Conservation (phyloP, 2,888 invertebrate species). For the Athetis lepigone region DNA sequence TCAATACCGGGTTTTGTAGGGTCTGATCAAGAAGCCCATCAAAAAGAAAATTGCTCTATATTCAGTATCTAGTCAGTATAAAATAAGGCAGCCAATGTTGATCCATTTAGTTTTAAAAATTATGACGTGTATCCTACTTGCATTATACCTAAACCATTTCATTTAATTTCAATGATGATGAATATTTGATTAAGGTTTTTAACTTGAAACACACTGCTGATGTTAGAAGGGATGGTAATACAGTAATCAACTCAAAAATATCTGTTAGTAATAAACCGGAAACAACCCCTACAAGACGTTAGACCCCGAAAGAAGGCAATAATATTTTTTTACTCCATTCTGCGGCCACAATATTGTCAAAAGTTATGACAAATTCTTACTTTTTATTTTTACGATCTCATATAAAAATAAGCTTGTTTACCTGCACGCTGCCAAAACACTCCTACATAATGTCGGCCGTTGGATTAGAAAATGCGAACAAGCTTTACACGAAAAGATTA, state of each 20-base stretch:
- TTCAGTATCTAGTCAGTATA: no score
- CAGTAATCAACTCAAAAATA: not conserved
- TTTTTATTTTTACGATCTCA: conserved; percentile 37
- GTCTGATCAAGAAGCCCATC: no score
- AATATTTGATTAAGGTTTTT: no score
- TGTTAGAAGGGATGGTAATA: no score
- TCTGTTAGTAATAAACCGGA: conserved; percentile 7
- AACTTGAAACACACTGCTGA: no score
- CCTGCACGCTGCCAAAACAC: conserved; percentile 44
- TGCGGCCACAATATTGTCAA: conserved; percentile 22
- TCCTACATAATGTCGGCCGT: conserved; percentile 18
- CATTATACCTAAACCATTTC: no score
- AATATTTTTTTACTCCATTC: conserved; percentile 18
- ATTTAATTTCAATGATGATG: no score
- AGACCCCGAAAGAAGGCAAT: not conserved
- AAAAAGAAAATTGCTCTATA: no score
- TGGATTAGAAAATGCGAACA: conserved; percentile 24
- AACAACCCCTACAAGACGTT: not conserved
- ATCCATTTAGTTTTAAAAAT: no score
- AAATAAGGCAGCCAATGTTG: no score
- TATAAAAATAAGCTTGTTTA: conserved; percentile 56
- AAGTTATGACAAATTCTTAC: conserved; percentile 30
- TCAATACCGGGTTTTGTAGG: no score
- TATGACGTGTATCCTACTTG: no score
- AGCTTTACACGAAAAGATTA: conserved; percentile 3